phyloP scores from a whole-genome alignment of 2,797 vertebrate genomes.

The Tamandua tetradactyla region DNA sequence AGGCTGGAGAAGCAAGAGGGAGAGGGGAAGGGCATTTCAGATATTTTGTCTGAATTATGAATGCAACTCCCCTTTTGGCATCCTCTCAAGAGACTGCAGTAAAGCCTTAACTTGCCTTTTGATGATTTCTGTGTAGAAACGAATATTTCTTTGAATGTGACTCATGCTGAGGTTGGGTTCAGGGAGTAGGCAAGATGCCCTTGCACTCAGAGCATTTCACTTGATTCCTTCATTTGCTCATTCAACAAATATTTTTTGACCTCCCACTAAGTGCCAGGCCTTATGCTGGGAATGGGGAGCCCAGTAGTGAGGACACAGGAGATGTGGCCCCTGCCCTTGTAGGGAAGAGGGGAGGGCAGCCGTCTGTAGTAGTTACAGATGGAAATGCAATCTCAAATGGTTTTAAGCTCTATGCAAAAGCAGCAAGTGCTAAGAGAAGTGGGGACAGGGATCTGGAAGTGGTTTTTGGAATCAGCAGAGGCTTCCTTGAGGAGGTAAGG shows the following conservation, averaged over 20 bases:
- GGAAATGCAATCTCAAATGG: neutral
- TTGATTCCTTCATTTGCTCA: slow-evolving; percentile 6
- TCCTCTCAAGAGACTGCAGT: slow-evolving; percentile 27
- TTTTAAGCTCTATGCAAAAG: neutral
- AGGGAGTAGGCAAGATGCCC: neutral
- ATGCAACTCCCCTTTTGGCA: slow-evolving; percentile 7
- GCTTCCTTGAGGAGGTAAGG: neutral
- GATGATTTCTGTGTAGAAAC: slow-evolving; percentile 33
- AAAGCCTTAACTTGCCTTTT: slow-evolving; percentile 44
- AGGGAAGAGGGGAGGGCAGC: neutral
- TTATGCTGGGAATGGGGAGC: neutral
- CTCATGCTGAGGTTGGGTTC: slow-evolving; percentile 47
- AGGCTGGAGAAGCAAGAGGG: neutral
- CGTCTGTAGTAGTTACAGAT: neutral
- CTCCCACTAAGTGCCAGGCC: neutral
- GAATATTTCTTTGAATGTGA: slow-evolving; percentile 39
- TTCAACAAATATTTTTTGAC: neutral
- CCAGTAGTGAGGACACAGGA: neutral
- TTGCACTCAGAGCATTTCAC: neutral
- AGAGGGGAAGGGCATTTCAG: neutral
- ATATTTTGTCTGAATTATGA: neutral
- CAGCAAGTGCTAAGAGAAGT: neutral
- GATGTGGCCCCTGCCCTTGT: neutral
- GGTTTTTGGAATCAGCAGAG: neutral
- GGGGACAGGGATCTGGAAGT: neutral